Evolutionary conservation across 2,113 vertebrate genomes (phyloP), one percentile per base, ranked within the genome.

Genomic region (Gasterosteus aculeatus): DNA sequence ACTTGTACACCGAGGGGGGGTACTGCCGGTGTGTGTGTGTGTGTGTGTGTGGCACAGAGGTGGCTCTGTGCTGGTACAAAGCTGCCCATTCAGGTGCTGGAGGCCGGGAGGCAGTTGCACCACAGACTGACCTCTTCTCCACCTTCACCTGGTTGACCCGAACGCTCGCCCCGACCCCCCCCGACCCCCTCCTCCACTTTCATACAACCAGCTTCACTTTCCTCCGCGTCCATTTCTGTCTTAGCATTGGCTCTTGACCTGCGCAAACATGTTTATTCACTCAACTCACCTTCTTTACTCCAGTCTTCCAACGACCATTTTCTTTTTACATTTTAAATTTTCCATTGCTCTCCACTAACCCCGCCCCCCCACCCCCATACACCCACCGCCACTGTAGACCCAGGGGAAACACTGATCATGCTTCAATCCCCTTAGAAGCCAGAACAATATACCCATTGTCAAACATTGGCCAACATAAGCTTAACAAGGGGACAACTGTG

Each of bases 61-160:
- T 31, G 0, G 39, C 81, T 26, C 76, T 88, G 79, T 89, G 69
- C 46, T 56, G 72, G 44, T 69, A 91, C 88, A 91, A 91, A 86
- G 85, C 73, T 68, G 46, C 44, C 80, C 82, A 83, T 90, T 91
- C 82, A 90, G 72, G 72, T 68, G 51, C 53, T 6, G 26, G 31
- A 68, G 77, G 82, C 77, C 67, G 47, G n/a, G n/a, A 77, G 81
- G 76, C 70, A 78, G 58, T 66, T 69, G 69, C 57, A 46, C 73
- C 31, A 49, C 71, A 79, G 70, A 54, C 81, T 33, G 75, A 72
- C 81, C 85, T 73, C 62, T 61, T 65, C 66, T 59, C 76, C 49
- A 22, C 72, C 75, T 80, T 81, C 87, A 89, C 87, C 87, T 89
- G 84, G 69, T 78, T 59, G 31, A 59, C 79, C 70, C 35, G 7